These are phyloP conservation scores for Halocynthia aurantium DNA, from an alignment of 23 tunicate genomes.

Conservation along the genomic window DNA sequence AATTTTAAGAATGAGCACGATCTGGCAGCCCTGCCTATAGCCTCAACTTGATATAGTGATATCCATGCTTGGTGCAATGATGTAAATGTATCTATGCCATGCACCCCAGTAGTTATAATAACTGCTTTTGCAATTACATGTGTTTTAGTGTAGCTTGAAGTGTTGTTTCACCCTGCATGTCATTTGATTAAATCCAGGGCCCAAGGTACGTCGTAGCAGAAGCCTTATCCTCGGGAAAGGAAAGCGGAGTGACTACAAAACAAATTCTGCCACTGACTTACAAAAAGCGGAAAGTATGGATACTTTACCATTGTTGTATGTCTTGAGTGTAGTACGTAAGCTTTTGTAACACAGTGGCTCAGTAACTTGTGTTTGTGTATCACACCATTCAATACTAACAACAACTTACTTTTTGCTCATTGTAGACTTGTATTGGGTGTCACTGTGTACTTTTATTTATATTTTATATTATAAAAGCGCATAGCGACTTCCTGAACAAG, in stretches of 20 bases:
- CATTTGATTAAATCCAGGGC: conserved; percentile 17
- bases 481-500: no score
- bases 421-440: no score
- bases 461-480: no score
- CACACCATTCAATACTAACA: background rate
- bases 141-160: no score
- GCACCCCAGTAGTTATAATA: background rate
- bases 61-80: background rate
- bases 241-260: conserved; percentile 26
- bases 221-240: conserved; percentile 43
- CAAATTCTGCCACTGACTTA: conserved; percentile 18
- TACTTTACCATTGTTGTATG: no score
- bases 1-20: no score
- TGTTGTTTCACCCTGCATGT: background rate
- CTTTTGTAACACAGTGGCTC: background rate
- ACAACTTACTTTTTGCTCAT: no score
- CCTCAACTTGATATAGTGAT: no score
- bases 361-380: background rate
- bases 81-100: background rate
- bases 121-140: no score
- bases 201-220: conserved; percentile 52
- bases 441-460: no score
- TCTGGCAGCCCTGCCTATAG: no score
- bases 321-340: background rate
- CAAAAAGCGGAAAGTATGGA: conserved; percentile 16